Base-by-base conservation (phyloP, 2,888 invertebrate species). In the Lathronympha strigana region DNA sequence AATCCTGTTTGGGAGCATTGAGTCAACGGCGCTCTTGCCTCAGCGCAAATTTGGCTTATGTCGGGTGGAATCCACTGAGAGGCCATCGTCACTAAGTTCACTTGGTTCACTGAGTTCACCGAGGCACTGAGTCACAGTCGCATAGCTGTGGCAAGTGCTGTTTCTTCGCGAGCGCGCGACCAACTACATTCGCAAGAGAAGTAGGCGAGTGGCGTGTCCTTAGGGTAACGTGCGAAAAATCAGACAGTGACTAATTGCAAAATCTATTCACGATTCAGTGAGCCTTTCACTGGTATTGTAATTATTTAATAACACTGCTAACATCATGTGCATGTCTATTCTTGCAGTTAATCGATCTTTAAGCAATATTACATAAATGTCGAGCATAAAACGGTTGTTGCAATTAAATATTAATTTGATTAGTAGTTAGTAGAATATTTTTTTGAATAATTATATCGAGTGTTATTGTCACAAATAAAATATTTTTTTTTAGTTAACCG, bases 1-100 rank as follows among this genome's bases (percentile, higher is more conserved):
- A 93, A 92, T 0, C 93, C 93, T 0, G 93, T 86, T 17, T 93
- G 89, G 2, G 93, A 92, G 72, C 95, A 95, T 67, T 93, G 93
- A 0, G 94, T 93, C 8, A 90, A 67, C 0, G 93, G 87, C 1
- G 91, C 92, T 1, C 89, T 86, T 63, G 93, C 83, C 6, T 93
- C 90, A 0, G 87, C 77, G 74, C 95, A 95, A 17, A 93, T 83
- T 38, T 87, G 76, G 11, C 91, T 79, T 51, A 95, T 84, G 75
- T 95, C 91, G 0, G 93, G 93, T 5, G 94, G 94, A 50, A 87
- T 76, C 94, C 94, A 95, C 58, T 77, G 77, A 2, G 73, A 69
- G 13, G 82, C 69, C 86, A 85, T 86, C 73, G 68, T 79, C 68
- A 60, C 63, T 64, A 19, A 8, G 9, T 33, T 23, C 21, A n/a